Base-by-base conservation (phyloP, 1,140 invertebrate species). In the Magallana gigas region DNA sequence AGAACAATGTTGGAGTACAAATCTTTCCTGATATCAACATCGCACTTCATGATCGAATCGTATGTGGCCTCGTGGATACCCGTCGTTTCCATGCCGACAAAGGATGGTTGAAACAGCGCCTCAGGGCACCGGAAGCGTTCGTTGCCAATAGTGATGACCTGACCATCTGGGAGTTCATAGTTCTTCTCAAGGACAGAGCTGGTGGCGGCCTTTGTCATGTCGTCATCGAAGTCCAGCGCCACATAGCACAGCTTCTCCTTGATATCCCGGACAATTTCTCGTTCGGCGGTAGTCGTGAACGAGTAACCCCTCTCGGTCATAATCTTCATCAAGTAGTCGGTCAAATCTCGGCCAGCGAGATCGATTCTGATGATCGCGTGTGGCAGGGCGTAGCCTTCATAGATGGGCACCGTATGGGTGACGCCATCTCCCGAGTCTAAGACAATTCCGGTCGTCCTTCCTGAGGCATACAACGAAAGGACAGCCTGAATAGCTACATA, bases 321-420 rank as follows among this genome's bases (percentile, higher is more conserved):
- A 95, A 98, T 98, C 96, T 98, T 98, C 97, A 98, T 98, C 92
- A 98, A 96, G 95, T 98, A 98, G 94, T 98, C 97, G 90, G 97
- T 98, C 92, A 98, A 95, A 95, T 98, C 97, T 88, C 97, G 96
- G 92, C 98, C 98, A 92, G 98, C 97, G 95, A 98, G 96, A 95
- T 98, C 97, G 95, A 98, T 97, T 98, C 98, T 95, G 98, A 96
- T 96, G 98, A 99, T 96, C 98, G 98, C 93, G 97, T 99, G 96
- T 94, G 94, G 97, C 97, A 96, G 92, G 86, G 96, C 96, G 92
- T 96, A 96, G 89, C 97, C 98, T 96, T 98, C 98, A 94, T 98
- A 98, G 83, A 94, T 92, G 93, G 98, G 98, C 57, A 98, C 98
- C 64, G 97, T 98, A 96, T 99, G 98, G 12, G 97, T 97, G 64